Evolutionary conservation across 1,140 invertebrate genomes (phyloP), one percentile per base, ranked within the genome.

Genomic region (Microplitis demolitor): DNA sequence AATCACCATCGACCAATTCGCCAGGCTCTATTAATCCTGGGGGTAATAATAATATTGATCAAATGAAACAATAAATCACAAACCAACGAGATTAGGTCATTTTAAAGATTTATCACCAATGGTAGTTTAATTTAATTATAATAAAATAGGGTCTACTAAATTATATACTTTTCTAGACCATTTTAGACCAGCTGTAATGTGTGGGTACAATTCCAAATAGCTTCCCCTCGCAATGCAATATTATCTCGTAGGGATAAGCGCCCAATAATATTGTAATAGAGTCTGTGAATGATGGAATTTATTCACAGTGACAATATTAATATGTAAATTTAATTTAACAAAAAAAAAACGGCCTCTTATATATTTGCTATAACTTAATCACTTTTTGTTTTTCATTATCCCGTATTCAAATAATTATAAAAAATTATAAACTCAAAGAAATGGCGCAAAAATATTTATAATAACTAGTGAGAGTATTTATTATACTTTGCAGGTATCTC

Each of bases 1-100:
- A 77, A 50, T 79, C 80, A 63, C 79, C 82, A 61, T 76, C 81
- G 16, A 82, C 80, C 56, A 78, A 82, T 63, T 77, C 78, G 0
- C 80, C 82, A 60, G 80, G 79, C 37, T 62, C 71, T n/a, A 72
- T 67, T 78, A 71, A 79, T 74, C 16, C 80, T 78, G 33, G 78
- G 72, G 71, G 71, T 37, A 72, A 24, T 2, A 24, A 24, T 24
- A 24, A 66, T 45, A 61, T 61, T 16, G 71, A 72, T 66, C 68
- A 66, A 51, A 64, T 33, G 11, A 37, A 54, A 72, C 45, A 58
- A 72, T 24, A 14, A 51, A 24, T 11, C n/a, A 71, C 9, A 4
- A 63, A 66, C 63, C 39, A 66, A 31, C 13, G 63, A 31, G 63
- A 66, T 31, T 31, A 51, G 24, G 50, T 16, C 9, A 58, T 45